These are phyloP conservation scores for Cyanistes caeruleus DNA, from an alignment of 2,113 vertebrate species.

Conservation along the genomic window DNA sequence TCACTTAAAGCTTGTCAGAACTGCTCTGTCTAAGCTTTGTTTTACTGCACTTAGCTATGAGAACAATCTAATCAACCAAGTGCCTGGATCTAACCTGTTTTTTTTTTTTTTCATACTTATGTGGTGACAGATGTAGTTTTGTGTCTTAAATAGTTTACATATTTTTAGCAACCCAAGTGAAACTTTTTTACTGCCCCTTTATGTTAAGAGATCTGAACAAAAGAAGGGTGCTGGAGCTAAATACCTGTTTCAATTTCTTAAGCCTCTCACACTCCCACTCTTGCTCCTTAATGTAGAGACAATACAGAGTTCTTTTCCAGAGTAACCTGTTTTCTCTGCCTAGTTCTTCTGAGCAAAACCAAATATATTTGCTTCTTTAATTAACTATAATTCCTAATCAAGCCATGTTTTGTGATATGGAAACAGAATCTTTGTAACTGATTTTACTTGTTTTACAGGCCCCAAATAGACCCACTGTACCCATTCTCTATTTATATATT, in stretches of 20 bases:
- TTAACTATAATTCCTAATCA: not conserved
- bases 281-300: not conserved
- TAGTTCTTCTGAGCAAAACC: not conserved
- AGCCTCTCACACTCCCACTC: not conserved
- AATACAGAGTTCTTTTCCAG: not conserved
- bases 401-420: not conserved
- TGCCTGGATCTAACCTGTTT: not conserved
- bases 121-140: not conserved
- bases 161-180: not conserved
- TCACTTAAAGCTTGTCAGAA: not conserved
- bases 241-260: not conserved
- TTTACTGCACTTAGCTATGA: not conserved
- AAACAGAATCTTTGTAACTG: not conserved
- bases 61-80: not conserved
- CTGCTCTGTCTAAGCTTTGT: not conserved
- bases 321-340: not conserved
- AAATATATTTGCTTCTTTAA: not conserved
- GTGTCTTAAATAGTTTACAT: not conserved
- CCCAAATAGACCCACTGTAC: not conserved
- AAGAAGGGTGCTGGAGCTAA: rapidly evolving
- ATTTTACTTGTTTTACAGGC: not conserved
- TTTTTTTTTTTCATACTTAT: not conserved
- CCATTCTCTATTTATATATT: not conserved
- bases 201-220: not conserved
- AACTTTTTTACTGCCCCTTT: not conserved